These are phyloP conservation scores for Cyrtorhinus lividipennis DNA, from an alignment of 1,140 invertebrate genomes.

Conservation along the genomic window DNA sequence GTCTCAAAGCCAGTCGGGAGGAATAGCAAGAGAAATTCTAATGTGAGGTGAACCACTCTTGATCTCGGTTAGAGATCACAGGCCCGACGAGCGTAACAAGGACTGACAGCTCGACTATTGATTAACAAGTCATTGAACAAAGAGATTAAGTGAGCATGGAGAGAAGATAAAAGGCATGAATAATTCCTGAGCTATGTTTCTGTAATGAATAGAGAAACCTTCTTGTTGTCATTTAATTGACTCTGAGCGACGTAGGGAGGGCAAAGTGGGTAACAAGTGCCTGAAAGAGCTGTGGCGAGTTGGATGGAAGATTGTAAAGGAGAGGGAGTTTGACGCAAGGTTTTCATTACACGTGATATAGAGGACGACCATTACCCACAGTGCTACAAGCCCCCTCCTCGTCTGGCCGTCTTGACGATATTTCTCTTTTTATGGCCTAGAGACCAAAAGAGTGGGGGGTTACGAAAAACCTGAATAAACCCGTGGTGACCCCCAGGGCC, in stretches of 20 bases:
- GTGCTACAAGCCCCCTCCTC: not conserved
- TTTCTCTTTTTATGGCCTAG: not conserved
- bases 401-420: no score
- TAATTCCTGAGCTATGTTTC: not conserved
- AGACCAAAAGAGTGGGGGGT: not conserved
- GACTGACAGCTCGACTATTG: not conserved
- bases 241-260: not conserved
- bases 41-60: not conserved
- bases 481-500: not conserved
- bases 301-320: no score
- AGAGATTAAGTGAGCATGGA: not conserved
- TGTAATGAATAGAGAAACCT: not conserved
- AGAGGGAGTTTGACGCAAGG: not conserved
- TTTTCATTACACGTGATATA: slow-evolving; percentile 5
- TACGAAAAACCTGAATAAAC: not conserved
- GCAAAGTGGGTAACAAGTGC: not conserved
- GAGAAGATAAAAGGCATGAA: not conserved
- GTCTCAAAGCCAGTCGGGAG: no score
- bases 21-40: no score
- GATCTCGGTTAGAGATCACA: not conserved
- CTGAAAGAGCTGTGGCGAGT: not conserved
- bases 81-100: not conserved
- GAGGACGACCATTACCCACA: slow-evolving; percentile 2
- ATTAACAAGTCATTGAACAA: not conserved
- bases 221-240: not conserved